Base-by-base conservation (phyloP, 2,888 invertebrate genomes). In the Cyclophora punctaria region DNA sequence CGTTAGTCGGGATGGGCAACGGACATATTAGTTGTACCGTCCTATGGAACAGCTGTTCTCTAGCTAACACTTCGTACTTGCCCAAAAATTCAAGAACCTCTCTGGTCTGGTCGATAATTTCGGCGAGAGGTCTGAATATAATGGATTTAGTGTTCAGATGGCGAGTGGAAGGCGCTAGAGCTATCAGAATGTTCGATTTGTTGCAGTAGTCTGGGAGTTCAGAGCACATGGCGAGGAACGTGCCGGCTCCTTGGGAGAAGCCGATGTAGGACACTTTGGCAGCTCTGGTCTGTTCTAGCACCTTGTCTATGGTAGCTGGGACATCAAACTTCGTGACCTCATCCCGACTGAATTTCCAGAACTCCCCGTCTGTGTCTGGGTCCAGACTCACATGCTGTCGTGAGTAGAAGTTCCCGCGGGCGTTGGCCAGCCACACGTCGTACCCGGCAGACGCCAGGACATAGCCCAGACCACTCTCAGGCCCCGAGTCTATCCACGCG, bases 271-370 rank as follows among this genome's bases (percentile, higher is more conserved):
- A 78, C 34, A 85, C 46, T 35, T 73, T 77, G 1, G 61, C 51
- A 2, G 58, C 52, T 2, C 62, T 57, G 1, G 82, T 80, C 3
- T 66, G 51, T 2, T 66, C 51, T 5, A 83, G 49, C 1, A 84
- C 71, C 41, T 79, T 78, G 50, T 85, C 80, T 0, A 84, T 66
- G 45, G 71, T 70, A 0, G 94, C 92, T 2, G 97, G 95, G 2
- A 96, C 65, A 73, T 98, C 97, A 62, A 89, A 91, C 33, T 81
- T 69, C 0, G 93, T 94, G 67, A 96, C 94, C 69, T 95, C 92
- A 67, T 96, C 93, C 85, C 92, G 93, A 50, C 92, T 93, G 59
- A 91, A 92, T 42, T 89, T 67, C 92, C 92, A 92, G 66, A 84
- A 92, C 42, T 79, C 66, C 3, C 64, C 42, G 44, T 89, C 80